Evolutionary conservation across 1,140 invertebrate genomes (phyloP), one percentile per base, ranked within the genome.

Genomic region (Temnothorax curvispinosus): DNA sequence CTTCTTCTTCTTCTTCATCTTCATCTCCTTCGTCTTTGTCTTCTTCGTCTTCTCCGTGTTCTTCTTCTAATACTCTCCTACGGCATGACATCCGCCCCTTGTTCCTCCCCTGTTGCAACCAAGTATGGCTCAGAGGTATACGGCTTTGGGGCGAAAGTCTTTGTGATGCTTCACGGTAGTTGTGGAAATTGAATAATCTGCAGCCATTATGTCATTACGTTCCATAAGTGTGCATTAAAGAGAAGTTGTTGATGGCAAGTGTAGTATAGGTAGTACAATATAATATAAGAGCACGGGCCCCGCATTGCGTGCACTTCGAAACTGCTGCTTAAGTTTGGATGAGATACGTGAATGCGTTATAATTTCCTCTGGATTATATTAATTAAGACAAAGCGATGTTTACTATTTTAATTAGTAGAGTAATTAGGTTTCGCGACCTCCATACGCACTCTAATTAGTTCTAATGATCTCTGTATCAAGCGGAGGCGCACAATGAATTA

Each of bases 1-100:
- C 82, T 21, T 56, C 52, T 71, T 27, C 27, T 27, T 27, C 27
- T 85, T 82, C 50, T 52, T 54, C 50, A 50, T 67, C 82, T 27
- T 64, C 52, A 41, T 60, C 78, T 5, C n/a, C 50, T 44, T 74
- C 50, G 4, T 64, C 56, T 58, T 38, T 77, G 71, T 54, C 32
- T 64, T 41, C 69, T 84, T 88, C 88, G 27, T 50, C 82, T 87
- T n/a, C 84, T 89, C 54, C 60, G 7, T 65, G 75, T n/a, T n/a
- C 64, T 58, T 82, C 78, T 18, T 69, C 62, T 38, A 32, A 47
- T 65, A 38, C n/a, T 41, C 50, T 54, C 38, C 27, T 9, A 35
- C n/a, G 69, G 41, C 47, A 75, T 71, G 47, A 81, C 80, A 75
- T 58, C 52, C 65, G 69, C 80, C 65, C 78, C 52, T 35, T 74